Percentiles rank a stretch among this genome's conserved stretches.
phyloP scores from a whole-genome alignment of 2,797 vertebrate species.

The Percopsis omiscomaycus region DNA sequence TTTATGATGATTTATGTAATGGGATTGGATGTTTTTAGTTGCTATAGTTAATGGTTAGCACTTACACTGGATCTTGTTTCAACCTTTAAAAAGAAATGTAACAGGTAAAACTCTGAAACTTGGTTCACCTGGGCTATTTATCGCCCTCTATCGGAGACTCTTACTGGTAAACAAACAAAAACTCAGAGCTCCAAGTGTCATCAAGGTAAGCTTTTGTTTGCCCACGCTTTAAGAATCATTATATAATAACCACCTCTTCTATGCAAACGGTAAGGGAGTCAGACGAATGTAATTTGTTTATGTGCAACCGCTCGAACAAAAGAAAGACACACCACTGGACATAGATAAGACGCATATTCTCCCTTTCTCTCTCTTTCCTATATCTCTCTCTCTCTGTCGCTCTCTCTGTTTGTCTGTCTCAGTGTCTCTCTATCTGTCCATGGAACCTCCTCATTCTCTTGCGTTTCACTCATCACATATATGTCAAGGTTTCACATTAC shows the following conservation, averaged over 20 bases:
- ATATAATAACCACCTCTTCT: constrained; percentile 31
- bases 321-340: constrained; percentile 21
- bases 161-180: too few species aligned
- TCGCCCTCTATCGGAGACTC: too few species aligned
- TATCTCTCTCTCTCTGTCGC: constrained; percentile 37
- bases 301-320: constrained; percentile 46
- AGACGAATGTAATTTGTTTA: constrained; percentile 53
- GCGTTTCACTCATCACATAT: constrained; percentile 5
- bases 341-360: constrained; percentile 27
- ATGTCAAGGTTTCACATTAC: constrained; percentile 57
- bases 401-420: constrained; percentile 14
- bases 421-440: constrained; percentile 26
- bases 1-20: neutral
- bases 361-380: constrained; percentile 36
- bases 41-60: too few species aligned
- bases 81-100: too few species aligned
- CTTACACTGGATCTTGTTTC: too few species aligned
- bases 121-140: too few species aligned
- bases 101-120: too few species aligned
- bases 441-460: constrained; percentile 23
- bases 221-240: constrained; percentile 2
- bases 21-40: constrained; percentile 9
- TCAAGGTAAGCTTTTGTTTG: too few species aligned
- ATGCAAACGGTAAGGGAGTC: constrained; percentile 43
- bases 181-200: too few species aligned